A percentile compares a stretch with the other conserved stretches of the same genome.
Conservation (phyloP, 1,140 invertebrate genomes). For the Lucilia sericata region DNA sequence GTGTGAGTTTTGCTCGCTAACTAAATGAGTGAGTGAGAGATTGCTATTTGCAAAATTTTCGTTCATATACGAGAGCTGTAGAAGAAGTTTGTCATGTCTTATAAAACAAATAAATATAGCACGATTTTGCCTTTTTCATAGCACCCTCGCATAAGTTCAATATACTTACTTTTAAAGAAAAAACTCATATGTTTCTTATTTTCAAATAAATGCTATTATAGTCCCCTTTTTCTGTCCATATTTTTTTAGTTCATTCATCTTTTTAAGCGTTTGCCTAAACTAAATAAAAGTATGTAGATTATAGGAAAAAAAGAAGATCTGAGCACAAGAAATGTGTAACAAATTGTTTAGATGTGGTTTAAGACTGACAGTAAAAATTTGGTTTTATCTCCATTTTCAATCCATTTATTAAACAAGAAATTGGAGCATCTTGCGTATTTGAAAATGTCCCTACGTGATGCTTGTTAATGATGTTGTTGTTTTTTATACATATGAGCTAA, state of each 20-base stretch:
- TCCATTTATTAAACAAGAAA: background rate
- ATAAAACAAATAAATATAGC: too few species aligned
- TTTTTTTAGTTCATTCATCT: background rate
- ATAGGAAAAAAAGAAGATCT: background rate
- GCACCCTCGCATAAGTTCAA: too few species aligned
- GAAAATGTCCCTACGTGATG: background rate
- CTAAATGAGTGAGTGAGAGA: too few species aligned
- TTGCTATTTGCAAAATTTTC: too few species aligned
- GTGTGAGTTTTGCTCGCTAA: too few species aligned
- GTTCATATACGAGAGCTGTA: too few species aligned
- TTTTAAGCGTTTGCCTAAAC: background rate
- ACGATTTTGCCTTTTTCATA: too few species aligned
- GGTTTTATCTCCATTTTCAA: background rate
- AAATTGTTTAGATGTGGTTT: slow-evolving; percentile 5
- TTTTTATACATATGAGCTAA: background rate
- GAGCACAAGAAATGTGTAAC: background rate
- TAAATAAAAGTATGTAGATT: background rate
- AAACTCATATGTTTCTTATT: background rate
- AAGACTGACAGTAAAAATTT: background rate
- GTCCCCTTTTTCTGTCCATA: background rate
- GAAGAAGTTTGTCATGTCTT: too few species aligned
- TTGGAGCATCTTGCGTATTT: background rate
- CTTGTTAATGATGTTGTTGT: background rate
- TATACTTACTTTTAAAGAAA: background rate
- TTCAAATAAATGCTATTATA: background rate